Percentiles rank a stretch among this genome's conserved stretches.
phyloP scores from a whole-genome alignment of 2,113 vertebrate genomes.

The Paradisaea rubra region DNA sequence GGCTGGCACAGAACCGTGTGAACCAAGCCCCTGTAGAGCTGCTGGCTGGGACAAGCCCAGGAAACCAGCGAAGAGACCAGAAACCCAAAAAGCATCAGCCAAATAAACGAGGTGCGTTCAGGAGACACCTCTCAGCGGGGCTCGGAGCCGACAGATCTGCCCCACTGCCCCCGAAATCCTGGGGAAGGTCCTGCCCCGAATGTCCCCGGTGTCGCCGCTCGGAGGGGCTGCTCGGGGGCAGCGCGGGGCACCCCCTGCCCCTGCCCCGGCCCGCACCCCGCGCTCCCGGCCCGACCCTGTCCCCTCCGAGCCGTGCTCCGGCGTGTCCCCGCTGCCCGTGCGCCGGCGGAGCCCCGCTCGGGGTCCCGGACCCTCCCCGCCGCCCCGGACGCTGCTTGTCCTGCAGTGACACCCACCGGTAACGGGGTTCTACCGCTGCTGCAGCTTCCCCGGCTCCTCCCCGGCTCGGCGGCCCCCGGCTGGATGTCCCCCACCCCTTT shows the following conservation, averaged over 20 bases:
- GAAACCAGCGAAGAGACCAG: not conserved
- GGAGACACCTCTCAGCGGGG: not conserved
- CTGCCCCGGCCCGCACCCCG: not conserved
- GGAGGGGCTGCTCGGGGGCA: not conserved
- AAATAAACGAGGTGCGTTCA: fast-evolving
- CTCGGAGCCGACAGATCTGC: not conserved
- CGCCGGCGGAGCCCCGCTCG: not conserved
- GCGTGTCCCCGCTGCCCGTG: too few species aligned
- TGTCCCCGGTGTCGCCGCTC: fast-evolving
- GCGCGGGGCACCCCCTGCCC: fast-evolving
- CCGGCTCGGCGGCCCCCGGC: not conserved
- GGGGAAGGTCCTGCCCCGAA: not conserved
- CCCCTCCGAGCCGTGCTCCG: not conserved
- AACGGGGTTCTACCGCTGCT: not conserved
- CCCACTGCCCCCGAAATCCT: not conserved
- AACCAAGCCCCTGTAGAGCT: not conserved
- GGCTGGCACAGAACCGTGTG: not conserved
- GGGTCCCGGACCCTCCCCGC: not conserved
- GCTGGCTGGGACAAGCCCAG: not conserved
- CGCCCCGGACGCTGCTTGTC: constrained; percentile 63
- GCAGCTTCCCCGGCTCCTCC: not conserved
- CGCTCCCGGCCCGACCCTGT: fast-evolving
- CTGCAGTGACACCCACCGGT: constrained; percentile 71
- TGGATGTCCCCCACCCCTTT: not conserved
- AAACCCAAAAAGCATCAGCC: not conserved